Evolutionary conservation across 2,888 invertebrate species (phyloP), one percentile per base, ranked within the genome.

Genomic region (Parapristionchus giblindavisi): DNA sequence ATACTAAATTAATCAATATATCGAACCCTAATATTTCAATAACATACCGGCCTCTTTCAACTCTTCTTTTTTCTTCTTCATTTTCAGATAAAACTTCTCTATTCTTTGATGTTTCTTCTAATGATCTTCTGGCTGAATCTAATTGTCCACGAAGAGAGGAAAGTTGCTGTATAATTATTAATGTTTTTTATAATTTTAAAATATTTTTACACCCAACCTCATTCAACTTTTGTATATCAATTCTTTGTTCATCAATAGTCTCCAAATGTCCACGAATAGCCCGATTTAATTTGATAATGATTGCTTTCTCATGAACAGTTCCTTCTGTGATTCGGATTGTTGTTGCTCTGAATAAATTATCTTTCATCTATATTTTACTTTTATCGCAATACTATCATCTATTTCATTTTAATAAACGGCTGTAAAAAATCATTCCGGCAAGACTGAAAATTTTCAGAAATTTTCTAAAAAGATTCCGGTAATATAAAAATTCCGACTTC

Each of bases 281-380:
- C 66, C 83, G 72, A 72, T 84, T 82, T 65, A 84, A 68, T 56
- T 77, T 61, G 14, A 84, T 83, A 14, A 84, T 79, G 43, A 76
- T 77, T n/a, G 82, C 77, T 56, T 84, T 84, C 38, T 84, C 84
- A 36, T 77, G 77, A 1, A 81, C 66, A 11, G 48, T 43, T 6
- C 36, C 48, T 38, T 77, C 77, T 8, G 38, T 58, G 32, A 70
- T 58, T 1, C 61, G 68, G 24, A 61, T 51, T 4, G 61, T 36
- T 5, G 60, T 52, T 2, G 17, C 68, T 68, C 75, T 75, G 40
- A 17, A 54, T 38, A 11, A 1, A 65, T 14, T 4, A 29, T 17
- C 8, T 17, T 61, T 61, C 3, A n/a, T 1, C n/a, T n/a, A 36
- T 60, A 4, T 60, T 36, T 38, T 38, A 24, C 29, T 4, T 43